Evolutionary conservation across 1,140 invertebrate genomes (phyloP), one percentile per base, ranked within the genome.

Genomic region (Ridgeia piscesae): DNA sequence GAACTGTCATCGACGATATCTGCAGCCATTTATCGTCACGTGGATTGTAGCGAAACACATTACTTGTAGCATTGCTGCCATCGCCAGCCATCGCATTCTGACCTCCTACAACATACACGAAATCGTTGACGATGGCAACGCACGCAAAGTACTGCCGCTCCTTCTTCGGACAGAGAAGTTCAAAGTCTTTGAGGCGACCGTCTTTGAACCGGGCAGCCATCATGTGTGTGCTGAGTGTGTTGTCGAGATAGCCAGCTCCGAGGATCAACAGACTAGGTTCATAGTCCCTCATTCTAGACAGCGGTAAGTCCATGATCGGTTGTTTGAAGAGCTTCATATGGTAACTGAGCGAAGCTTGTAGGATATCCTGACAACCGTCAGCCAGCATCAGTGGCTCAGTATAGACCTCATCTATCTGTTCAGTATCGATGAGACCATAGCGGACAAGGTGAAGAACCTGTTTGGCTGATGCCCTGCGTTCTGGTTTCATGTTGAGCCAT

Each of bases 1-100:
- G 92, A 89, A 93, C 93, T 4, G 91, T 91, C 93, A 93, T 93
- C 0, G 92, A 92, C 0, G 93, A 93, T 42, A 93, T 88, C 50
- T 93, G 93, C 48, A 93, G 93, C 93, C 93, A 93, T 89, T 93
- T 93, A 42, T 91, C 92, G 33, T 93, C 93, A 0, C 93, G 91
- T 33, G 93, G 93, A 91, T 93, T 93, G 92, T 93, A 93, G 33
- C 92, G 88, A 34, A 93, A 93, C 35, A 91, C 93, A 42, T 35
- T 92, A 58, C 91, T 93, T 14, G 93, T 93, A 42, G 93, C 93
- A 48, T 93, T 91, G 34, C 92, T 92, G 14, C 93, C 93, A 35
- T 93, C 93, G 58, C 93, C 93, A 31, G 93, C 93, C 93, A 93
- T 93, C 33, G 93, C 93, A 17, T 92, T 92, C 93, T 93, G 93